Conservation (phyloP, 2,797 vertebrate genomes). For the Anabas testudineus region DNA sequence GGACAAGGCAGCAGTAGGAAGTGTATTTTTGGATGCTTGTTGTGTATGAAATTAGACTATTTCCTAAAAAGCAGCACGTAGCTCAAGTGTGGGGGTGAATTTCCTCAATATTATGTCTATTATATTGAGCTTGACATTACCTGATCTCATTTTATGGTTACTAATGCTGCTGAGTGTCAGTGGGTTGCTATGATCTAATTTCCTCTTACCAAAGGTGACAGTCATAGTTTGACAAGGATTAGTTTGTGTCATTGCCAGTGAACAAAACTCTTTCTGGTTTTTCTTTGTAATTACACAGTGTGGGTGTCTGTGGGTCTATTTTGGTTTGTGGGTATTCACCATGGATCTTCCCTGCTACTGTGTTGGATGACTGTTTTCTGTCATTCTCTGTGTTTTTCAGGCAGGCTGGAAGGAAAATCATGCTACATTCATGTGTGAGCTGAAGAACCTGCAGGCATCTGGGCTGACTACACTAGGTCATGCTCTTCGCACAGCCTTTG, state of each 20-base stretch:
- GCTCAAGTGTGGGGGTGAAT: conserved; percentile 36
- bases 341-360: conserved; percentile 3
- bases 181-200: not conserved
- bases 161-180: conserved; percentile 7
- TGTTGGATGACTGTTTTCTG: conserved; percentile 6
- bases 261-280: conserved; percentile 28
- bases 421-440: conserved; percentile 97
- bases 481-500: conserved; percentile 95
- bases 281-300: conserved; percentile 38
- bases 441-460: conserved; percentile 98
- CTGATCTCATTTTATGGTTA: conserved; percentile 37
- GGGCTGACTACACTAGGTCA: conserved; percentile 95
- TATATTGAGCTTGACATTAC: conserved; percentile 34
- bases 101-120: conserved; percentile 40
- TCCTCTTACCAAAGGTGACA: conserved; percentile 8
- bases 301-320: conserved; percentile 49
- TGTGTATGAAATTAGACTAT: conserved; percentile 49
- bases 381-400: conserved; percentile 79
- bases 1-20: conserved; percentile 44
- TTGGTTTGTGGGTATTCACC: conserved; percentile 29
- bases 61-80: conserved; percentile 33
- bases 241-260: conserved; percentile 16
- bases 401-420: conserved; percentile 99
- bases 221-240: conserved; percentile 27
- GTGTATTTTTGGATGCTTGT: conserved; percentile 57